A percentile compares a stretch with the other conserved stretches of the same genome.
These are phyloP conservation scores for Poeciliopsis turrubarensis DNA, from an alignment of 2,113 vertebrate species.

Conservation along the genomic window DNA sequence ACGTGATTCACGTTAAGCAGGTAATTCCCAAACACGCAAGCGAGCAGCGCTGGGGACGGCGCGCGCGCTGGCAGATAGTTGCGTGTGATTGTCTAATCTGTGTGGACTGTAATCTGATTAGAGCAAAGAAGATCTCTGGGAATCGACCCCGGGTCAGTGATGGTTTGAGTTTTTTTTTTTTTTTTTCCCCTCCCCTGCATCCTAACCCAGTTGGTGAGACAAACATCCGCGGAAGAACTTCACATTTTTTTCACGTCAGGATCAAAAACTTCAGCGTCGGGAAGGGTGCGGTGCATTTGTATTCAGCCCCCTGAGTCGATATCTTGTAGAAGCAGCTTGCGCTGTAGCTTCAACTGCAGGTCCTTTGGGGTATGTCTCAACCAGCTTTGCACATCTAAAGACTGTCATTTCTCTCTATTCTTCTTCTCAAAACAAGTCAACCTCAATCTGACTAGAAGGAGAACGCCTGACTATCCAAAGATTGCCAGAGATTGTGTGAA, in stretches of 20 bases:
- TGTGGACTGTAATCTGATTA: slow-evolving; percentile 76
- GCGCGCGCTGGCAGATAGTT: slow-evolving; percentile 17
- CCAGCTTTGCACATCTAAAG: not conserved
- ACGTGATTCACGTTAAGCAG: slow-evolving; percentile 63
- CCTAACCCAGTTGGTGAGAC: slow-evolving; percentile 8
- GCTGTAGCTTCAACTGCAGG: not conserved
- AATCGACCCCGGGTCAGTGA: slow-evolving; percentile 19
- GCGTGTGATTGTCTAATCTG: slow-evolving; percentile 69
- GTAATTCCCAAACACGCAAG: slow-evolving; percentile 60
- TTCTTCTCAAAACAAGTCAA: not conserved
- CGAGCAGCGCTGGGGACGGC: slow-evolving; percentile 18
- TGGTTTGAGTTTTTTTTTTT: slow-evolving; percentile 41
- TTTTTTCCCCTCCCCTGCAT: slow-evolving; percentile 33
- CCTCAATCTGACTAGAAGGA: not conserved
- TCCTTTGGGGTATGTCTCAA: not conserved
- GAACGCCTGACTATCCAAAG: not conserved
- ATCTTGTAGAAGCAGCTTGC: not conserved
- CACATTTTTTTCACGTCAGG: not conserved
- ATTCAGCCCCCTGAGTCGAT: not conserved
- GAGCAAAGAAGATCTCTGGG: slow-evolving; percentile 67
- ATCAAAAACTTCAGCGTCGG: not conserved
- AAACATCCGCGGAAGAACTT: not conserved
- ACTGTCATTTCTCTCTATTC: not conserved
- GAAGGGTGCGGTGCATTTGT: not conserved
- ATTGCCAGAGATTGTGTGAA: not conserved